A percentile compares a stretch with the other conserved stretches of the same genome.
Conservation (phyloP, 2,888 invertebrate species). For the Heliconius charithonia region DNA sequence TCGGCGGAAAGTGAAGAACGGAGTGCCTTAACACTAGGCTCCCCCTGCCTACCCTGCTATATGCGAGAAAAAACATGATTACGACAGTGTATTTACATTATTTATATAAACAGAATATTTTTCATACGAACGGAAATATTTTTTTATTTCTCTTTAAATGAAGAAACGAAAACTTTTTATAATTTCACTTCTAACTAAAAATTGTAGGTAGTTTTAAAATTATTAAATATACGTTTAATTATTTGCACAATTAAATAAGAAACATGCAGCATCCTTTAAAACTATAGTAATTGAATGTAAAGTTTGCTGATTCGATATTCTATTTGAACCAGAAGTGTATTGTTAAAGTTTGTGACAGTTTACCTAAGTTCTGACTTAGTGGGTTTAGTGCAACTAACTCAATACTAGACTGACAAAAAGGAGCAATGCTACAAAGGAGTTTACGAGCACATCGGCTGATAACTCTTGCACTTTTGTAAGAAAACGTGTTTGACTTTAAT, state of each 20-base stretch:
- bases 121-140: no score
- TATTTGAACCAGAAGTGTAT: conserved; percentile 11
- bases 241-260: background rate
- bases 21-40: no score
- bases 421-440: conserved; percentile 20
- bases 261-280: background rate
- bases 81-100: no score
- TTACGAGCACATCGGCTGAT: conserved; percentile 12
- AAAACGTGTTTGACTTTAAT: background rate
- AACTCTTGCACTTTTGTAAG: background rate
- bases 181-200: no score
- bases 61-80: no score
- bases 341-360: conserved; percentile 17
- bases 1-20: no score
- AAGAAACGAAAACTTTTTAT: no score
- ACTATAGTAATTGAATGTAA: background rate
- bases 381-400: conserved; percentile 14
- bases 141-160: no score
- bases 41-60: no score
- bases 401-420: conserved; percentile 6
- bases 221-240: background rate
- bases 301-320: conserved; percentile 9
- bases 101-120: no score
- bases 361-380: conserved; percentile 5
- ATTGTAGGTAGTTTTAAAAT: no score